Evolutionary conservation across 2,113 vertebrate species (phyloP).

Genomic region (Lota lota): DNA sequence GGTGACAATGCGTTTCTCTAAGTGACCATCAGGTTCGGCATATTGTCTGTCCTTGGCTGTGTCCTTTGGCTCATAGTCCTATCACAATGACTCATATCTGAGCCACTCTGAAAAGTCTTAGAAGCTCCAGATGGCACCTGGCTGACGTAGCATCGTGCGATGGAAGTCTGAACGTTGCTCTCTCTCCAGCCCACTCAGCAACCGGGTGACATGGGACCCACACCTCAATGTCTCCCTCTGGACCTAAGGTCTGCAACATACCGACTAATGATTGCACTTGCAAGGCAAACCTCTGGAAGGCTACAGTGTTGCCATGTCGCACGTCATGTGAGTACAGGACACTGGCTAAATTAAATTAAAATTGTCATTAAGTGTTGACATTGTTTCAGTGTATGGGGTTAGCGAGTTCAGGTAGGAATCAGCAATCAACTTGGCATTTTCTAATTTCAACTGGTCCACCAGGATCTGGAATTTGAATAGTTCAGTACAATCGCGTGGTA

Average conservation of each 20-base stretch:
- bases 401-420: neutral
- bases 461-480: neutral
- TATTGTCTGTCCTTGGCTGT: neutral
- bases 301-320: neutral
- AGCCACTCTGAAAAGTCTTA: too few relatives aligned
- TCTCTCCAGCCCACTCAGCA: conserved; percentile 6
- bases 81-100: too few relatives aligned
- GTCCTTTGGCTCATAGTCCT: too few relatives aligned
- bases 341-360: neutral
- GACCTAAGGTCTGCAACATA: conserved; percentile 12
- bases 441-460: neutral
- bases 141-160: too few relatives aligned
- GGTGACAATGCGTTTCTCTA: neutral
- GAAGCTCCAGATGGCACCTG: too few relatives aligned
- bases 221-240: neutral
- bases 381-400: too few relatives aligned
- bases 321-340: too few relatives aligned
- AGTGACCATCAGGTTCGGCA: neutral
- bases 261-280: conserved; percentile 7
- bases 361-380: too few relatives aligned
- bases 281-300: conserved; percentile 11
- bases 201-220: neutral
- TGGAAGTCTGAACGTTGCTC: neutral
- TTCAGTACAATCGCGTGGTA: too few relatives aligned
- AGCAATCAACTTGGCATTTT: neutral